Evolutionary conservation across 1,140 invertebrate genomes (phyloP), one percentile per base, ranked within the genome.

Genomic region (Ephestia elutella): DNA sequence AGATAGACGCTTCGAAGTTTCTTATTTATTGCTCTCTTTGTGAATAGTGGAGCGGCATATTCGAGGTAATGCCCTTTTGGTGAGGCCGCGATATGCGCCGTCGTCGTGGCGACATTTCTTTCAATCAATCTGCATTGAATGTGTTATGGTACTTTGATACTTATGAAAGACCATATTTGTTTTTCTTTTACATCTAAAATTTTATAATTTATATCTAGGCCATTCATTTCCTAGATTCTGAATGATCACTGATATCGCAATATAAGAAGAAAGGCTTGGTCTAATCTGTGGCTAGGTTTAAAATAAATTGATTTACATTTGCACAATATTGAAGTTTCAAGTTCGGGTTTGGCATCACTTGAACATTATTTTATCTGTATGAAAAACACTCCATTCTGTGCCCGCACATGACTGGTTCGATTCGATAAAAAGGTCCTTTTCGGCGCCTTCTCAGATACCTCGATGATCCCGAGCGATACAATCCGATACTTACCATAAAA

Each of bases 401-500:
- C 15, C 15, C 38, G n/a, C 38, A 44, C 38, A 44, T 15, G 38
- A 44, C 5, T 44, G 38, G 38, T 44, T 44, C 38, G 15, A 44
- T 44, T 44, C 38, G 38, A 44, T 44, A 44, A 44, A 32, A 44
- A 44, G 38, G 38, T 15, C 38, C 38, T 44, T 44, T 44, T 35
- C n/a, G 38, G 38, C 15, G 15, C 38, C 38, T 15, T 44, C 38
- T 5, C n/a, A 44, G 49, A 19, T 50, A 50, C 49, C 48, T 50
- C 49, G 13, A 15, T 25, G 50, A 53, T 53, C 50, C 49, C 50
- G 21, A 21, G 20, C 50, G 13, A 21, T 21, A 53, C 50, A 25
- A 53, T 53, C 21, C 50, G 13, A 53, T 53, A 53, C 50, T 53
- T 53, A 53, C 50, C 20, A 53, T 53, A 53, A 53, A 53, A 53